Conservation (phyloP, 2,888 invertebrate species). For the Drosophila pseudotalamancana region DNA sequence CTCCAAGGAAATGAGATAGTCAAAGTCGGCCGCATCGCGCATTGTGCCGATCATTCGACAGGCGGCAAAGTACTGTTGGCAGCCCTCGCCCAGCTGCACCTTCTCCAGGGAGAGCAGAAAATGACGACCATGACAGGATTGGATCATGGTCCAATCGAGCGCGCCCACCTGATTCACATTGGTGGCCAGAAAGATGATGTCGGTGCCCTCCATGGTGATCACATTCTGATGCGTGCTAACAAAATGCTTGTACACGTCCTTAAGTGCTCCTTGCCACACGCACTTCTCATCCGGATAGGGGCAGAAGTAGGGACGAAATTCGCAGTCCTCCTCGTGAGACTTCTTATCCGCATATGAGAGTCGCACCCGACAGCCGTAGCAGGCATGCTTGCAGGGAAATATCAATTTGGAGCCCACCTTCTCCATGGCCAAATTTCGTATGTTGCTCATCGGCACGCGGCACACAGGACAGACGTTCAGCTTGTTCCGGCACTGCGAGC, state of each 20-base stretch:
- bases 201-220: slow-evolving; percentile 98
- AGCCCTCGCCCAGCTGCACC: slow-evolving; percentile 98
- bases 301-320: slow-evolving; percentile 98
- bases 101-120: slow-evolving; percentile 99
- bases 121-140: slow-evolving; percentile 99
- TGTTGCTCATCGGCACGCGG: slow-evolving; percentile 97
- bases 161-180: slow-evolving; percentile 99
- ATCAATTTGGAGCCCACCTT: slow-evolving; percentile 99
- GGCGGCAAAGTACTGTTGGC: slow-evolving; percentile 98
- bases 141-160: slow-evolving; percentile 99
- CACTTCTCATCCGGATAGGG: slow-evolving; percentile 99
- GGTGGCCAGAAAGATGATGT: slow-evolving; percentile 99
- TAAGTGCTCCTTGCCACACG: slow-evolving; percentile 99
- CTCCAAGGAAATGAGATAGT: slow-evolving; percentile 95
- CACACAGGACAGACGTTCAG: slow-evolving; percentile 98
- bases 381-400: slow-evolving; percentile 99
- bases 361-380: slow-evolving; percentile 95
- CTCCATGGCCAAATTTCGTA: slow-evolving; percentile 99
- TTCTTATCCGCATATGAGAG: slow-evolving; percentile 98
- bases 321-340: slow-evolving; percentile 99
- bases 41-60: slow-evolving; percentile 99
- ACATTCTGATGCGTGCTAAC: slow-evolving; percentile 98
- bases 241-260: slow-evolving; percentile 99
- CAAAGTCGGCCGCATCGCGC: slow-evolving; percentile 99
- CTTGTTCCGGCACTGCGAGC: slow-evolving; percentile 98